Base-by-base conservation (phyloP, 2,113 vertebrate species). In the Arvicanthis niloticus region DNA sequence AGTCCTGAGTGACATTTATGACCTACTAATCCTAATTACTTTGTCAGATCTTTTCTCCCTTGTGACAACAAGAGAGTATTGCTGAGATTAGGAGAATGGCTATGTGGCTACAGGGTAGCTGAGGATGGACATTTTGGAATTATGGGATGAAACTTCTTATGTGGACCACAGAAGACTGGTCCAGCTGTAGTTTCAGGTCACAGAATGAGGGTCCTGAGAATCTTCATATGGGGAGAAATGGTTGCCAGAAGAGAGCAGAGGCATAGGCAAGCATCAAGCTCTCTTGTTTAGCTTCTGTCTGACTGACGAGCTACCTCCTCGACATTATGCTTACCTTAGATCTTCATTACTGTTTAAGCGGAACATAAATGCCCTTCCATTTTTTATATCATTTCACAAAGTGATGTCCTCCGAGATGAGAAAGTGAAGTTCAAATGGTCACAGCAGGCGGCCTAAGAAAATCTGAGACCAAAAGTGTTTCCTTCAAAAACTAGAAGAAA, bases 301-400 rank as follows among this genome's bases (percentile, higher is more conserved):
- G 16, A 11, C 3, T 19, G 68, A 53, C 81, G 29, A 22, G 42
- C 24, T 11, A 19, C 48, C 9, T 1, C 40, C 21, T 42, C 26
- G 51, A 48, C 5, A 73, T 12, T 31, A 22, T 6, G 26, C 31
- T 34, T n/a, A n/a, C n/a, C n/a, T n/a, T 10, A 76, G 51, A 16
- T 24, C 53, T 56, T 95, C 53, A 75, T 93, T 96, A 91, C 68
- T 5, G 42, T 93, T 93, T 87, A 91, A 91, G 87, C 96, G 91
- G 89, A 87, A 84, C 34, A 22, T 15, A 91, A 95, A 94, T 88
- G 42, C 48, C 68, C 95, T 93, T 95, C 88, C 65, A 87, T 75
- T 89, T 94, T 72, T 75, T 65, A 62, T 90, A 53, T 95, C 89
- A 77, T 94, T 31, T 94, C 91, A 97, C 87, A 78, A 86, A 94